Evolutionary conservation across 2,888 invertebrate genomes (phyloP).

Genomic region (Troides helena): DNA sequence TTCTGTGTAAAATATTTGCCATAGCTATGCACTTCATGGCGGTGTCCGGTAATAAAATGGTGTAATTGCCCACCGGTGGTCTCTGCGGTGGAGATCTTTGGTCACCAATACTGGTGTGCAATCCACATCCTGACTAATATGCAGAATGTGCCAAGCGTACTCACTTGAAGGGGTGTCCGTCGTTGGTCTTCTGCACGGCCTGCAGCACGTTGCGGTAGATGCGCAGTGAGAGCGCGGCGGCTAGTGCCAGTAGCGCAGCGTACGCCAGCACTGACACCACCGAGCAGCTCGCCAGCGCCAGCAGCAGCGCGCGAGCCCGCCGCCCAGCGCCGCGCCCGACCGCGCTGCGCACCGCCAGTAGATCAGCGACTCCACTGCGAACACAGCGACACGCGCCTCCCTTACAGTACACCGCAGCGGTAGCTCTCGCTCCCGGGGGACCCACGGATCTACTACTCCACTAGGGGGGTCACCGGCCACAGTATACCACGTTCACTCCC

Average conservation of each 20-base stretch:
- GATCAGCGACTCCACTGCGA: conserved; percentile 94
- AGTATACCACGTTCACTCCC: too few species aligned
- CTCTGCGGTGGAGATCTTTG: too few species aligned
- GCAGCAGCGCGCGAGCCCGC: conserved; percentile 90
- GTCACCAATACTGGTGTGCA: too few species aligned
- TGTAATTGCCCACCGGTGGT: too few species aligned
- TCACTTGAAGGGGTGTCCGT: conserved; percentile 99
- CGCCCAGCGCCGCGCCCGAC: conserved; percentile 96
- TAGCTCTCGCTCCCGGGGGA: too few species aligned
- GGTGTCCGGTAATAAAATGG: too few species aligned
- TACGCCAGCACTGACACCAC: conserved; percentile 97
- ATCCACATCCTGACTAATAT: background rate
- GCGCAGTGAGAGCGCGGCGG: conserved; percentile 95
- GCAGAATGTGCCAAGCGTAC: conserved; percentile 46
- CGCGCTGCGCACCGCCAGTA: conserved; percentile 99
- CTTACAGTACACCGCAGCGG: background rate
- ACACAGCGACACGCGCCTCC: conserved; percentile 46
- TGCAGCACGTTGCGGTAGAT: conserved; percentile 97
- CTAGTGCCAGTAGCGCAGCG: conserved; percentile 90
- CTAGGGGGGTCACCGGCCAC: background rate
- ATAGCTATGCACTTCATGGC: too few species aligned
- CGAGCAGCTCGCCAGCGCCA: conserved; percentile 97
- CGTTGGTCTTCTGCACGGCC: conserved; percentile 96
- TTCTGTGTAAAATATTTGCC: too few species aligned
- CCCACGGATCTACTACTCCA: background rate